Base-by-base conservation (phyloP, 2,113 vertebrate species). In the Cricetomys ansorgei region DNA sequence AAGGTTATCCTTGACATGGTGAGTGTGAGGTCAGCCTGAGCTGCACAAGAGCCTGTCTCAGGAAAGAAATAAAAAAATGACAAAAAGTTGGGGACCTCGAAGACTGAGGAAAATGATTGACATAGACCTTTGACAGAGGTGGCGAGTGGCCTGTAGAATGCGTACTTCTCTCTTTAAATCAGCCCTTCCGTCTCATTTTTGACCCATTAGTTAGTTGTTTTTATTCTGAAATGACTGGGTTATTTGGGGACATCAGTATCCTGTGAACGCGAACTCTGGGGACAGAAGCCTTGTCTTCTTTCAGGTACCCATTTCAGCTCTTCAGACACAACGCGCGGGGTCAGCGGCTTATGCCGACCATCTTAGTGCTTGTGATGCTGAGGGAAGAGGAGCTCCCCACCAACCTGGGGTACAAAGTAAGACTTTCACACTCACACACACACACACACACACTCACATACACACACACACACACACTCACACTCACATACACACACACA, bases 71-170 rank as follows among this genome's bases (percentile, higher is more conserved):
- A 12, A 7, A 69, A 45, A 69, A 69, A 69, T 13, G 31, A 69
- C 50, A 85, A 53, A 62, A n/a, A 48, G 90, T 73, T 21, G 62
- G 29, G 45, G 29, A 67, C 9, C 27, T 45, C 7, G 27, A 40
- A 37, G 67, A 67, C 40, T 62, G 84, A 62, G 45, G 50, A 55
- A 57, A 3, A 34, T 45, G 8, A 76, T 1, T n/a, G 4, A 19
- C 10, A 1, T 0, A 55, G 64, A 40, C 64, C 34, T 86, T 64
- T 21, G 72, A n/a, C 25, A 1, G 21, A 75, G 11, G 37, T 65
- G 67, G 55, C 53, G 5, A 1, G 16, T 5, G 7, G 23, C 67
- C 25, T 19, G 2, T 0, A 15, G 43, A 27, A 13, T 15, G 2
- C 0, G 1, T 48, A 3, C 19, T 50, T 84, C 62, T 55, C 73